Base-by-base conservation (phyloP, 2,797 vertebrate species). In the Bovichtus variegatus region DNA sequence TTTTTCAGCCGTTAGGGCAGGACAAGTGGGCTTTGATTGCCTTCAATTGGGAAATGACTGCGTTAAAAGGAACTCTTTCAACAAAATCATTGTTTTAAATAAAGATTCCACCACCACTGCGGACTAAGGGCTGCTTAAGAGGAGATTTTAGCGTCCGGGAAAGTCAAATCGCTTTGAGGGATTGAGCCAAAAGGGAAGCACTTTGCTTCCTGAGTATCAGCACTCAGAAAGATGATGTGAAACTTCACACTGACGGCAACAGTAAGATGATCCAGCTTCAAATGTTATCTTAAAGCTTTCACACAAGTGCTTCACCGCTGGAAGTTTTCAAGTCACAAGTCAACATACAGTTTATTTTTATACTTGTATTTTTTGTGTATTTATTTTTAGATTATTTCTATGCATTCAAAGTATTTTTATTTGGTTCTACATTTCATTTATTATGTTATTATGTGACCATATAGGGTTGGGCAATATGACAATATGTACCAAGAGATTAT, bases 21-120 rank as follows among this genome's bases (percentile, higher is more conserved):
- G 23, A 43, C 57, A 62, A 81, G 68, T 49, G 71, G 43, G 63
- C 83, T 93, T 87, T 89, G 80, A 90, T 92, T 86, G 71, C 81
- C 63, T 69, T 86, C 43, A 71, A 80, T n/a, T 76, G 70, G 66
- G 62, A 89, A 84, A 89, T 19, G 64, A 69, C 59, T 49, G 74
- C 74, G 84, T 80, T 83, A 82, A 90, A 89, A 66, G 67, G 74
- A 70, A 86, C 78, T 78, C 70, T 80, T 73, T 44, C 41, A 36
- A 82, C 64, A 80, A 67, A 78, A 78, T 78, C 62, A 67, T 61
- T 55, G 78, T 71, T 34, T 66, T 68, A 78, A 88, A 72, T 65
- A 66, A 71, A 79, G 61, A 80, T 51, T 49, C 40, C 47, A 66
- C 46, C 55, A 18, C 40, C 38, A 36, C 65, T 43, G 6, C 19